phyloP scores from a whole-genome alignment of 2,888 invertebrate species.

The Eucera pruinosa region DNA sequence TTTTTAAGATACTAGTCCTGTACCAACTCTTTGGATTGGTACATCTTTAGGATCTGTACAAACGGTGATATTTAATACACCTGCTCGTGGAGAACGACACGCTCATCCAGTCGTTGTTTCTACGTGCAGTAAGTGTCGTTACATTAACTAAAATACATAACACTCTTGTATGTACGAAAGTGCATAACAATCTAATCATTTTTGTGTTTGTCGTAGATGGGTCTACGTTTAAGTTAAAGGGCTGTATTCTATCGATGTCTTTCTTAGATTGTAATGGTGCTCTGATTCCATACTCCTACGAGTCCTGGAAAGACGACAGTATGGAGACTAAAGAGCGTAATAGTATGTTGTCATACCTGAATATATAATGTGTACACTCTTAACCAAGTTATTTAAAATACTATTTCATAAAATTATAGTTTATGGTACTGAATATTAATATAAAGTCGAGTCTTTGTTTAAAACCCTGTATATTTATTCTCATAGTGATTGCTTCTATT shows the following conservation, averaged over 20 bases:
- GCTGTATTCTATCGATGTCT: constrained; percentile 96
- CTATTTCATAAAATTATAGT: too few species aligned
- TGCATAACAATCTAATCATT: not conserved
- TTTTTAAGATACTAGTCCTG: constrained; percentile 90
- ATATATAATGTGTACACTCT: too few species aligned
- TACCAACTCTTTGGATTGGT: constrained; percentile 98
- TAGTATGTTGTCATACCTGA: constrained; percentile 70
- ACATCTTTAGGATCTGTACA: constrained; percentile 98
- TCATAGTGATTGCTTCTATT: too few species aligned
- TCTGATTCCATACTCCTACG: constrained; percentile 94
- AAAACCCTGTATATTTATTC: too few species aligned
- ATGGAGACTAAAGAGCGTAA: constrained; percentile 85
- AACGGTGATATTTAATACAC: constrained; percentile 93
- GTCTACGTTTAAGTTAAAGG: constrained; percentile 98
- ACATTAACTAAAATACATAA: too few species aligned
- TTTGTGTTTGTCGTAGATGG: constrained; percentile 89
- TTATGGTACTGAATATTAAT: too few species aligned
- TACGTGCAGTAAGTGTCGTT: constrained; percentile 89
- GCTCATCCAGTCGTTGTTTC: constrained; percentile 95
- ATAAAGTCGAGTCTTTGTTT: too few species aligned
- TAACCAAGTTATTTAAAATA: too few species aligned
- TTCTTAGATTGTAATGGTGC: constrained; percentile 98
- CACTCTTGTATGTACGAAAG: too few species aligned
- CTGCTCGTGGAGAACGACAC: constrained; percentile 92
- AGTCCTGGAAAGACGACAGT: constrained; percentile 96